Percentiles rank a stretch among this genome's conserved stretches.
Evolutionary conservation across 2,113 vertebrate genomes (phyloP).

Genomic region (Oreochromis tanganicae): DNA sequence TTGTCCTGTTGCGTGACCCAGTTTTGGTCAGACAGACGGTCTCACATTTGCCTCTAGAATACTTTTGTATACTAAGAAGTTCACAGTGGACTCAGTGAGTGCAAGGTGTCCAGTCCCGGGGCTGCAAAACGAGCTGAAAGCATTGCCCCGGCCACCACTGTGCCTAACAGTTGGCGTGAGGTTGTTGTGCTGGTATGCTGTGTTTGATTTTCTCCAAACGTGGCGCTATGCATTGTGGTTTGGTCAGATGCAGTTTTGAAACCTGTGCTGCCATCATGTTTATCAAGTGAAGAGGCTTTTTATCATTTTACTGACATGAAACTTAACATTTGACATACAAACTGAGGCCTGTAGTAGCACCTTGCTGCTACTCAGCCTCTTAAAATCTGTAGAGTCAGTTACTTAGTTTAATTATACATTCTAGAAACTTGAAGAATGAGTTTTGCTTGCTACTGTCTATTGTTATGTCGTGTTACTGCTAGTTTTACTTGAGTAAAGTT

Average conservation of each 20-base stretch:
- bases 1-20: background rate
- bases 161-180: background rate
- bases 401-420: too few relatives aligned
- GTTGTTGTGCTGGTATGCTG: background rate
- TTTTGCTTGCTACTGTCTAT: too few relatives aligned
- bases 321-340: background rate
- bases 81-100: background rate
- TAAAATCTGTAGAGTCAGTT: background rate
- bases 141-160: background rate
- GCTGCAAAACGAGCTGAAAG: background rate
- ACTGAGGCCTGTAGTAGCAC: too few relatives aligned
- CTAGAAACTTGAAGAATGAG: too few relatives aligned
- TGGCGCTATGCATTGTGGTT: background rate
- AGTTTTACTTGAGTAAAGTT: background rate
- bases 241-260: background rate
- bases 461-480: too few relatives aligned
- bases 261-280: background rate
- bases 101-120: background rate
- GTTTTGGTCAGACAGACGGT: background rate
- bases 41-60: background rate
- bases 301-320: background rate
- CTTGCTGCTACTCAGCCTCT: background rate
- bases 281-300: background rate
- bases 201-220: background rate
- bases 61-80: background rate